Evolutionary conservation across 2,888 invertebrate species (phyloP).

Genomic region (Morpho helenor): DNA sequence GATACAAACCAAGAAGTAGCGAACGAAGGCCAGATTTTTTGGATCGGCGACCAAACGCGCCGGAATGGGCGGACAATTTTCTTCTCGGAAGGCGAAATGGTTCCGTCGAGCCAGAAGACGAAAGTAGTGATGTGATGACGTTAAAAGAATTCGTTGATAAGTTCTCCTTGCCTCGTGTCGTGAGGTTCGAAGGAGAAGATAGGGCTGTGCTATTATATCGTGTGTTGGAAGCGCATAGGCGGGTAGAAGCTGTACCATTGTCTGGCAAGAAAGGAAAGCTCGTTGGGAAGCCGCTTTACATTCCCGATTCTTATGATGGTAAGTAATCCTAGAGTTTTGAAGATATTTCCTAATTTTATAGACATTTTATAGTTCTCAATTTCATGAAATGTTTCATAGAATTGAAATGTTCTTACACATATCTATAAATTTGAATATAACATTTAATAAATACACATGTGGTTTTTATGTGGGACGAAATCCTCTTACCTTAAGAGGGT

Average conservation of each 20-base stretch:
- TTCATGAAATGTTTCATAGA: too few relatives aligned
- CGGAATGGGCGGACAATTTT: constrained; percentile 72
- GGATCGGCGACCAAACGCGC: constrained; percentile 56
- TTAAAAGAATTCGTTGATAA: constrained; percentile 80
- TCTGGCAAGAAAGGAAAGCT: constrained; percentile 77
- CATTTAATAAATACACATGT: background rate
- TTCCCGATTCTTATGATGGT: constrained; percentile 84
- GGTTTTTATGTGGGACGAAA: background rate
- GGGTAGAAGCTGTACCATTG: constrained; percentile 81
- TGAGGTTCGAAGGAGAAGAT: constrained; percentile 76
- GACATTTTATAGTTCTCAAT: too few relatives aligned
- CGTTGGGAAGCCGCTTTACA: constrained; percentile 79
- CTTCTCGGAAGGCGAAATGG: constrained; percentile 61
- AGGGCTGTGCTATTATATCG: constrained; percentile 81
- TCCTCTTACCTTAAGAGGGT: too few relatives aligned
- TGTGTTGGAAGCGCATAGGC: constrained; percentile 80
- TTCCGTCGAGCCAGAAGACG: constrained; percentile 68
- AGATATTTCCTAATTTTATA: background rate
- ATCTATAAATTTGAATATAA: too few relatives aligned
- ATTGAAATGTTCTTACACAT: too few relatives aligned
- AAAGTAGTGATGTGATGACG: constrained; percentile 67
- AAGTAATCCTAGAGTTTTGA: constrained; percentile 39
- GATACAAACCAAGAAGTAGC: constrained; percentile 69
- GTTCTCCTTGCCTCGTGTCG: constrained; percentile 81
- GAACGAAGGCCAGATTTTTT: constrained; percentile 70